These are phyloP conservation scores for Anticlea derivata DNA, from an alignment of 2,888 invertebrate genomes.

Conservation along the genomic window DNA sequence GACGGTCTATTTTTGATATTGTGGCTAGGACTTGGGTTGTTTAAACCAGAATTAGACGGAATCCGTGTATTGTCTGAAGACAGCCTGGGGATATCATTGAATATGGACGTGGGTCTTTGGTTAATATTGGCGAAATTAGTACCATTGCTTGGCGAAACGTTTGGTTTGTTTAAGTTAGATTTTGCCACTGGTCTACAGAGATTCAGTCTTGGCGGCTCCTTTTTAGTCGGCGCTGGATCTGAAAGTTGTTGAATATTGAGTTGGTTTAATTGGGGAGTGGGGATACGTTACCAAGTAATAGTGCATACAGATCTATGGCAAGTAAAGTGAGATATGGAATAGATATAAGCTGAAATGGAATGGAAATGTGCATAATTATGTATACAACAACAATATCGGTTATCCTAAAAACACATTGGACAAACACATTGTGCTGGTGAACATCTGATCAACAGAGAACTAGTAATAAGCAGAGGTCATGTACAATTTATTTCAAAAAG, in stretches of 20 bases:
- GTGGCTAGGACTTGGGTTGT: not conserved
- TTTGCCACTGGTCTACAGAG: slow-evolving; percentile 3
- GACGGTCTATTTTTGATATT: not conserved
- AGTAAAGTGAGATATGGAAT: not conserved
- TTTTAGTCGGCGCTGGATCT: slow-evolving; percentile 53
- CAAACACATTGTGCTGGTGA: no score
- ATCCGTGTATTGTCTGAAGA: not conserved
- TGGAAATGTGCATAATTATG: no score
- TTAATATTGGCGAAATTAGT: slow-evolving; percentile 2
- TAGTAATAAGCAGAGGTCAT: no score
- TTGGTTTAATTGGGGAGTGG: not conserved
- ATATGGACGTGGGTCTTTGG: slow-evolving; percentile 27
- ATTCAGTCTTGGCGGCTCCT: slow-evolving; percentile 33
- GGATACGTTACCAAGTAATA: not conserved
- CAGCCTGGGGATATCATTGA: slow-evolving; percentile 11
- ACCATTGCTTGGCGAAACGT: not conserved
- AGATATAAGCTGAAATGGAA: no score
- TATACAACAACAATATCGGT: no score
- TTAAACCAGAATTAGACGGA: slow-evolving; percentile 1
- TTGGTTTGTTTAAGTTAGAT: slow-evolving; percentile 7
- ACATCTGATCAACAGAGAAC: no score
- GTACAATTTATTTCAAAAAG: no score
- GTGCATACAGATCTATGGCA: not conserved
- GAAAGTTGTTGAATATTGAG: slow-evolving; percentile 26
- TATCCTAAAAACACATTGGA: no score